Evolutionary conservation across 2,888 invertebrate genomes (phyloP), one percentile per base, ranked within the genome.

Genomic region (Drosophila ochracea): DNA sequence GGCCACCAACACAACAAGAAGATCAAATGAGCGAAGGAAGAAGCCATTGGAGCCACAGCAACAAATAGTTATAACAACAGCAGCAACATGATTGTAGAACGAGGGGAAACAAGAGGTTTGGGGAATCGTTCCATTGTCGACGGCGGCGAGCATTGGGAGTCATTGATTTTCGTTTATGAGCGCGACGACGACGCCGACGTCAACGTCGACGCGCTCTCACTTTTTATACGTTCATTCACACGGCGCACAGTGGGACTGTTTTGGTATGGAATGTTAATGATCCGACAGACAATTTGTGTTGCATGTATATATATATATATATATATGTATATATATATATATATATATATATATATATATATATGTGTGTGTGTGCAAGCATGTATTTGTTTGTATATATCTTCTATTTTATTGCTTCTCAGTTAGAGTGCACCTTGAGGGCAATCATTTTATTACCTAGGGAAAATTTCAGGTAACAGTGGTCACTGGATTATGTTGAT

Each of bases 131-230:
- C 58, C 61, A 64, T 74, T 73, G 68, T 63, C 65, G 63, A 47
- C 65, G 68, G 55, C 75, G 57, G 61, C 68, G 79, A 71, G 87
- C 73, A 78, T 81, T 89, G 83, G 90, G 85, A 90, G 83, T 85
- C 85, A 85, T 85, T 85, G 90, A 85, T 85, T 85, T 90, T 85
- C 84, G 90, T 85, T 85, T 85, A 85, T 87, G 88, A 89, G 84
- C 80, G 68, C 76, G 71, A 78, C 84, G 65, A 60, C 81, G 68
- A 58, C 82, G 71, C 60, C 67, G 76, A 25, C 76, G 69, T 78
- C 78, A 63, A 58, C 80, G 67, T 58, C 80, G 72, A 68, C 65
- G 73, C 88, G 84, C 84, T 85, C 84, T 85, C 90, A 85, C 84
- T 85, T 85, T 85, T 85, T 87, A 89, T 89, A 87, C 90, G 84